Base-by-base conservation (phyloP, 2,888 invertebrate genomes). In the Coelopa pilipes region DNA sequence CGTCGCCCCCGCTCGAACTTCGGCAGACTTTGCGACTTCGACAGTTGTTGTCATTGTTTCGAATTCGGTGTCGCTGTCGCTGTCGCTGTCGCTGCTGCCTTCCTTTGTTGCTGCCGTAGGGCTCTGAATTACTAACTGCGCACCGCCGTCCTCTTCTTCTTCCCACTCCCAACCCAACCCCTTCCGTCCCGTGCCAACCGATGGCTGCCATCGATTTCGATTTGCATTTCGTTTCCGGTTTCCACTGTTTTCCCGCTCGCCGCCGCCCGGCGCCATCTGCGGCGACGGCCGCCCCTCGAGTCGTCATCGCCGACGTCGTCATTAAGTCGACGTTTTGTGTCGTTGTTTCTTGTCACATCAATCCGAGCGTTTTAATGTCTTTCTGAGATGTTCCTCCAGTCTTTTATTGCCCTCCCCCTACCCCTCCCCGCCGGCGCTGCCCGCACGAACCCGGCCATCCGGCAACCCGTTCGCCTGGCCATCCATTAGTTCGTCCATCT, bases 171-270 rank as follows among this genome's bases (percentile, higher is more conserved):
- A 4, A 34, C 34, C 7, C 34, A 34, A 34, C 34, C 34, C 4
- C 34, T 7, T 34, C 34, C 34, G 2, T n/a, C 13, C 53, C 53
- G 3, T 13, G 3, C 2, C n/a, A n/a, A n/a, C n/a, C 53, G 53
- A 53, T 53, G 53, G 3, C n/a, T 53, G 53, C 53, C 3, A 50
- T 70, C 60, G 60, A 49, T 70, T 70, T 70, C 60, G 24, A 70
- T 70, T 70, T 70, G 60, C 70, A 60, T 70, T 70, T 59, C 47
- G 60, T 70, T 70, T 70, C 70, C 70, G 70, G 69, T 59, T 69
- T 69, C 57, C 19, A 15, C 57, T 46, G n/a, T 17, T 46, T 57
- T 57, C 19, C 50, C 55, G 2, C 67, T 34, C 7, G 34, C 34
- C 34, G 34, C 34, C 34, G 34, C 34, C 34, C 7, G 15, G 53